Conservation (phyloP, 2,888 invertebrate species). For the Saturnia japonica region DNA sequence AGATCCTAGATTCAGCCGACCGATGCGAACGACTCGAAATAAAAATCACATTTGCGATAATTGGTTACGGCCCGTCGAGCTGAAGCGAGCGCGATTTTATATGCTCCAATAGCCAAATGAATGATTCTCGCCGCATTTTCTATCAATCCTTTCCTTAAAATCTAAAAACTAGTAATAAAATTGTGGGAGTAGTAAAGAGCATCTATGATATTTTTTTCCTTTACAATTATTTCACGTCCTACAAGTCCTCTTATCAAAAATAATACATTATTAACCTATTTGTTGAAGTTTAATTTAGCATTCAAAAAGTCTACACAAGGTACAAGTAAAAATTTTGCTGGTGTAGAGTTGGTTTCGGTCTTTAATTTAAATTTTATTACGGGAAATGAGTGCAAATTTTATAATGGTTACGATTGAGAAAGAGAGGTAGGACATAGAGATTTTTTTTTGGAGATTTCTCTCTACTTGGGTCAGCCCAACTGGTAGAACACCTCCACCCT, state of each 20-base stretch:
- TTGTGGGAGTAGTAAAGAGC: neutral
- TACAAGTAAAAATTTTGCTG: neutral
- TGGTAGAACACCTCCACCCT: too few relatives aligned
- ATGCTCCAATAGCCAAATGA: conserved; percentile 39
- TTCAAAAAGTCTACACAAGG: neutral
- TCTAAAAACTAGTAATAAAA: neutral
- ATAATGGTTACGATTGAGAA: too few relatives aligned
- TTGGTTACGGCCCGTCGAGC: conserved; percentile 53
- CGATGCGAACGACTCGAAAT: conserved; percentile 49
- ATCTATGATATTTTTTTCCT: neutral
- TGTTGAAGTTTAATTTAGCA: neutral
- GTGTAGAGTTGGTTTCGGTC: too few relatives aligned
- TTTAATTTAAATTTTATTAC: too few relatives aligned
- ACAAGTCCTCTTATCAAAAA: neutral
- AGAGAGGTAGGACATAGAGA: too few relatives aligned
- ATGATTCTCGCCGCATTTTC: conserved; percentile 29
- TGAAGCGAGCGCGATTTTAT: conserved; percentile 37
- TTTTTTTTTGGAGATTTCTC: too few relatives aligned
- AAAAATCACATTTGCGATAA: conserved; percentile 70
- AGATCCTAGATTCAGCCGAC: conserved; percentile 49
- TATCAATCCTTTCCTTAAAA: neutral
- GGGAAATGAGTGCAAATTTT: too few relatives aligned
- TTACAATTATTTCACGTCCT: neutral
- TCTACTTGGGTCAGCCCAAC: too few relatives aligned
- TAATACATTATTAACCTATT: neutral